phyloP scores from a whole-genome alignment of 2,113 vertebrate genomes.

The Scolopax mira region DNA sequence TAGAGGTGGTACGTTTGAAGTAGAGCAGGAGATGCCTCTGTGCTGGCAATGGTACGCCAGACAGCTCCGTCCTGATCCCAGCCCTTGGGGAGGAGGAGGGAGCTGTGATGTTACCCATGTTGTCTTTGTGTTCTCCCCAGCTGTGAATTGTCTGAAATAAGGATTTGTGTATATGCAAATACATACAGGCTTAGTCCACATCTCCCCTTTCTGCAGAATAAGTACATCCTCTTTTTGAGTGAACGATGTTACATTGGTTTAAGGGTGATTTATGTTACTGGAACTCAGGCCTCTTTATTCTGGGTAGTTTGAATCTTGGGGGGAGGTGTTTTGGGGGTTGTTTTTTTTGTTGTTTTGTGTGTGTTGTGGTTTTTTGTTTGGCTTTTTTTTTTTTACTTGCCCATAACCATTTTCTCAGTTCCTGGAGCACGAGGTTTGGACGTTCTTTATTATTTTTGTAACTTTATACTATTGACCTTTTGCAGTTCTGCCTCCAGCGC shows the following conservation, averaged over 20 bases:
- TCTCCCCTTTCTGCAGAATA: neutral
- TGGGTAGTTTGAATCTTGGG: neutral
- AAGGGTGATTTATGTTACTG: neutral
- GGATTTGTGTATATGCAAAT: neutral
- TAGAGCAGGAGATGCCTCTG: neutral
- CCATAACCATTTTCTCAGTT: neutral
- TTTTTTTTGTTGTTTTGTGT: too few relatives aligned
- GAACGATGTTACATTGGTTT: neutral
- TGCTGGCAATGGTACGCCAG: neutral
- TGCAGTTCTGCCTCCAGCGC: neutral
- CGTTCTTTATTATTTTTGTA: neutral
- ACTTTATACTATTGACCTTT: neutral
- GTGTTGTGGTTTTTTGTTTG: too few relatives aligned
- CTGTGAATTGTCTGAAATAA: neutral
- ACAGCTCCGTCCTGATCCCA: neutral
- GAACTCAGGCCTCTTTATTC: neutral
- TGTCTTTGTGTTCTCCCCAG: neutral
- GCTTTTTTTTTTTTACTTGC: neutral
- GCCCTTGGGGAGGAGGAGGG: neutral
- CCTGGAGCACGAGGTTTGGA: neutral
- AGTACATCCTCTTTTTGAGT: neutral
- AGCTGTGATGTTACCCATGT: neutral
- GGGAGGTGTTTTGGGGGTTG: too few relatives aligned
- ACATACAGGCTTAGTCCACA: accelerated
- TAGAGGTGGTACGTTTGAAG: neutral